Base-by-base conservation (phyloP, 2,797 vertebrate species). In the Characodon lateralis region DNA sequence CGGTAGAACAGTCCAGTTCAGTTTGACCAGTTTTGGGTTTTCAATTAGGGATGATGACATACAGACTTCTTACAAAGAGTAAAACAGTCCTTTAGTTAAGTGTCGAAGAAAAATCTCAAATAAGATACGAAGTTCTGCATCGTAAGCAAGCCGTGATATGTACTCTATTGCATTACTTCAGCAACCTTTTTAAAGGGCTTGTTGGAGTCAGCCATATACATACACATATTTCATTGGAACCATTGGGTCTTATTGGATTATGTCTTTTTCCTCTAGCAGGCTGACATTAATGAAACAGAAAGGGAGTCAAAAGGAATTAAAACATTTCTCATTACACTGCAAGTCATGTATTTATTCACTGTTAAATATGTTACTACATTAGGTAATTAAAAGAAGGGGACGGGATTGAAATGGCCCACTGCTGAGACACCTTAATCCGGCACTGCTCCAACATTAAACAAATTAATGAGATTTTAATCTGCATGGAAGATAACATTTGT, bases 381-480 rank as follows among this genome's bases (percentile, higher is more conserved):
- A 79, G 81, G 74, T 74, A 79, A 79, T 58, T 81, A 74, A 53
- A 76, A 77, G 72, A 65, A 77, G 76, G 73, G 55, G 72, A 74
- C 68, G 35, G 72, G 66, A 72, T 69, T 74, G 63, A 87, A 83
- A 83, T 81, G 76, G 48, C 26, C 50, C 48, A 3, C 77, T 84
- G 72, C 76, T 74, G 87, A 86, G 81, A 83, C 73, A 78, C 87
- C 82, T 86, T 87, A 83, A 89, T 85, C 72, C 75, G 77, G 74
- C 24, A 26, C 85, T 68, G 80, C 72, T 78, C 56, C 63, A 75
- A 89, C 83, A 87, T 87, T 77, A 89, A 87, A 83, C 43, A 56
- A 77, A 86, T 87, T 87, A 74, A 84, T 87, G 65, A 85, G 80
- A 84, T 86, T 84, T 84, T 87, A 85, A 88, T 91, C 74, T 83